Conservation (phyloP, 2,113 vertebrate species). For the Elgaria multicarinata region DNA sequence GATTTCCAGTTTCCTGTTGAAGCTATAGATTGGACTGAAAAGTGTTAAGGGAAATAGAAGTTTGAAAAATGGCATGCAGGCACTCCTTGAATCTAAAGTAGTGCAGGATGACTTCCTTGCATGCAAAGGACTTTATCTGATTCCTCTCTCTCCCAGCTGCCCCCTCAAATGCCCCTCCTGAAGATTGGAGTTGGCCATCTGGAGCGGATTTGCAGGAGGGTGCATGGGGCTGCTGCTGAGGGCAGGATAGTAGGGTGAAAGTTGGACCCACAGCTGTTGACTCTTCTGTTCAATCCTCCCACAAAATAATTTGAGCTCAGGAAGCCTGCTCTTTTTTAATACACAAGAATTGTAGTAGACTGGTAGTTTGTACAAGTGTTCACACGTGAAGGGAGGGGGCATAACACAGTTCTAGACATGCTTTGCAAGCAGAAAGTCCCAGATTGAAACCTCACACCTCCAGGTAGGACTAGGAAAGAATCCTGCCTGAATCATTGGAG, state of each 20-base stretch:
- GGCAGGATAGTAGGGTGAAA: too few relatives aligned
- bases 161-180: not conserved
- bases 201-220: not conserved
- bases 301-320: not conserved
- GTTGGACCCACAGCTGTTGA: not conserved
- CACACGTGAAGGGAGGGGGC: too few relatives aligned
- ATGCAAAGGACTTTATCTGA: too few relatives aligned
- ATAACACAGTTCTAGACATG: too few relatives aligned
- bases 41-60: not conserved
- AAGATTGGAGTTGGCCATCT: too few relatives aligned
- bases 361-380: not conserved
- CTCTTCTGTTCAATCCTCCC: not conserved
- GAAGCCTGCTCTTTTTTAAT: not conserved
- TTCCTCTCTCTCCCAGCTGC: too few relatives aligned
- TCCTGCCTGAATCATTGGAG: too few relatives aligned
- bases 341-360: not conserved
- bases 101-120: not conserved
- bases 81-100: not conserved
- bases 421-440: too few relatives aligned
- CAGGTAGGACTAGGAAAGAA: too few relatives aligned
- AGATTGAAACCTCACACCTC: too few relatives aligned
- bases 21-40: not conserved
- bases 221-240: too few relatives aligned
- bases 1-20: not conserved
- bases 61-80: not conserved